Evolutionary conservation across 1,140 invertebrate genomes (phyloP), one percentile per base, ranked within the genome.

Genomic region (Prorops nasuta): DNA sequence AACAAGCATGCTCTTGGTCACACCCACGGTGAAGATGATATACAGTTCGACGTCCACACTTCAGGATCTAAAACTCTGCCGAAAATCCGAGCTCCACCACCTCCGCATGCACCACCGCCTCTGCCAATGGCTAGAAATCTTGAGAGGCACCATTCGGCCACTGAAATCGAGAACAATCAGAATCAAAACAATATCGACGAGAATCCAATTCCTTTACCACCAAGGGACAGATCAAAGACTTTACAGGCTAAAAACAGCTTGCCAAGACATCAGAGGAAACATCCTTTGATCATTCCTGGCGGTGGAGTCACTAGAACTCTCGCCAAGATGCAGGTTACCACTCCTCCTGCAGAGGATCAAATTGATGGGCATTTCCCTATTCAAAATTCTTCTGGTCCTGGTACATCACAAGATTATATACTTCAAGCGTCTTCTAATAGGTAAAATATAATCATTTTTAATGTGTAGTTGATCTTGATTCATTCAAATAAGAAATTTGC

Each of bases 251-350:
- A 81, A 49, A 80, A 79, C 4, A 80, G 77, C 34, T 83, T 88
- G 57, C 86, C 90, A 2, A 76, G 91, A 21, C 92, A 92, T 71
- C 87, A 91, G 44, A 78, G 92, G 35, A 94, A 92, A 69, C 88
- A 94, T 81, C 92, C 92, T 0, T 71, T 95, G n/a, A 86, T 93
- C 31, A 88, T 92, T 56, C 89, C 90, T 12, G 82, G 81, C 21
- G 78, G 80, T 28, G 84, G 81, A 1, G 64, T 85, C 1, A 83
- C 84, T 21, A 72, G 83, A 14, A 84, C 84, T 0, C 56, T 86
- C 0, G 83, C 83, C 41, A 85, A 85, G 53, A 79, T 84, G 61
- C 74, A 76, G 2, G 73, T 76, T 2, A 71, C 69, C 2, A 68
- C 69, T 9, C 66, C 71, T 20, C 57, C 67, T 0, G 42, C 58